Evolutionary conservation across 2,888 invertebrate genomes (phyloP), one percentile per base, ranked within the genome.

Genomic region (Oligia strigilis): DNA sequence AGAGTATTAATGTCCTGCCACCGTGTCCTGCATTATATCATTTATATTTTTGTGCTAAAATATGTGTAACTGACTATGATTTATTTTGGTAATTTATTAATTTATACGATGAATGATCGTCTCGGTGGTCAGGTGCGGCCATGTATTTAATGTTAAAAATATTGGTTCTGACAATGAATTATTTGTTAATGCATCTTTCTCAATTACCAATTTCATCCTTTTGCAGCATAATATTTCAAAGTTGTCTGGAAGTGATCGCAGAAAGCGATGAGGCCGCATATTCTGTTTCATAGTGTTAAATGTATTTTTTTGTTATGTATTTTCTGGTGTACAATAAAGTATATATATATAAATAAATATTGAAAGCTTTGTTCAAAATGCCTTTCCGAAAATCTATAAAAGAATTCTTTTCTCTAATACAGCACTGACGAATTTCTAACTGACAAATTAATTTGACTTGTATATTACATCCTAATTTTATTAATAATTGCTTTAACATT

Each of bases 1-100:
- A 77, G 29, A 66, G 71, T 77, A 82, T 80, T 81, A 83, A 78
- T 80, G 85, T 77, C 78, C 80, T 79, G 75, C 69, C 66, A 65
- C 52, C 60, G 72, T 72, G 80, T 80, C 70, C 71, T 72, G 78
- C 46, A 75, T 83, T 76, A 73, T 75, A 87, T 60, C 19, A 65
- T 75, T 72, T 73, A 77, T 40, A n/a, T 76, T 79, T 75, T 77
- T 70, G n/a, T 64, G 55, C 29, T 64, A 82, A 75, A 65, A 60
- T 13, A 60, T 73, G 29, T 75, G 29, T 72, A 73, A 81, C 84
- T 82, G 81, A 76, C 49, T 67, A 58, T 77, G 77, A 81, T 83
- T 77, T 80, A 80, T 87, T 75, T 69, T 70, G 52, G 73, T n/a
- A n/a, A 79, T 85, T 85, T 73, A 77, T 78, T 13, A 72, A 84